Base-by-base conservation (phyloP, 2,797 vertebrate genomes). In the Otus scops region DNA sequence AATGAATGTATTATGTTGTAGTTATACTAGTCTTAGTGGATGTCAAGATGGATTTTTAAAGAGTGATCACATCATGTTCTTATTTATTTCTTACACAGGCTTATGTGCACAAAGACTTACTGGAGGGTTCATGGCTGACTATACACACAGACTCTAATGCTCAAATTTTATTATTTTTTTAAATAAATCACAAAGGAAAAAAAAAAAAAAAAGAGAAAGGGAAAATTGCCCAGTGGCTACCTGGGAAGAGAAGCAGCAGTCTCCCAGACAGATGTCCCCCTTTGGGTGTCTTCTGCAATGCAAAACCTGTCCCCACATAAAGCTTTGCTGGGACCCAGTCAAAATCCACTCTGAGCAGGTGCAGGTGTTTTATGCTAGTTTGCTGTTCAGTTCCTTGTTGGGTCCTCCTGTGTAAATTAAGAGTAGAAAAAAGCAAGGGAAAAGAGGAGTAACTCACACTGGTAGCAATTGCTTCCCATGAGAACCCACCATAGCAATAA, bases 301-400 rank as follows among this genome's bases (percentile, higher is more conserved):
- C 1, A 13, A 56, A 7, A 39, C 2, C 1, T 3, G 2, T 27
- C 13, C 30, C 39, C 1, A 1, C 8, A 3, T 0, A 1, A 10
- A 4, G 17, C 13, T 50, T 63, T 53, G 45, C 41, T 51, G 48
- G 48, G 32, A 36, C 34, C 18, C 0, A 2, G 11, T 59, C 61
- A 69, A 63, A 74, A 1, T 1, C 23, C 36, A 7, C 67, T 61
- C 17, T 19, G 13, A 51, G 18, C 24, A 79, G 41, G 14, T 14
- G 9, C 23, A 65, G 18, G 5, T 54, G 15, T n/a, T 56, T 69
- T 36, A 43, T 30, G 10, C 7, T 27, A 11, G 11, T 53, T 71
- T 68, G 17, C 22, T 88, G 4, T 26, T 92, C 30, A 63, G 22
- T 30, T 74, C 21, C 14, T 51, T 65, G 11, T 11, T 57, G 61